phyloP scores from a whole-genome alignment of 2,797 vertebrate genomes.

The Urocyon cinereoargenteus region DNA sequence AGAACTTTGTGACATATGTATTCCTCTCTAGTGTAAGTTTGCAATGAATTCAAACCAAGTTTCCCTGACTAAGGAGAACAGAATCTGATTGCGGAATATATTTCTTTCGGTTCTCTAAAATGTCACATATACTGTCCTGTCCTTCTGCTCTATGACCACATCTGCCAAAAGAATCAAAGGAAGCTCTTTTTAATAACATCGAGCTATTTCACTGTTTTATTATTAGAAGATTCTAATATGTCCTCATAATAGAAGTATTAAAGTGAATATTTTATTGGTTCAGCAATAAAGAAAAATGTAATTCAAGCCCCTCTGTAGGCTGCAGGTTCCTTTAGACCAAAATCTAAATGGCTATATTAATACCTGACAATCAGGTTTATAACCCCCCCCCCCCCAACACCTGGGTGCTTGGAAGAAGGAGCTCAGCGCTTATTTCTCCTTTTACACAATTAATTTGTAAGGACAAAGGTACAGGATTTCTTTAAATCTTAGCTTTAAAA shows the following conservation, averaged over 20 bases:
- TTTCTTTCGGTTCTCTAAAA: constrained; percentile 34
- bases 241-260: constrained; percentile 37
- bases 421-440: constrained; percentile 26
- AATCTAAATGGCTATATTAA: constrained; percentile 47
- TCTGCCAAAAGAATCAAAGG: constrained; percentile 38
- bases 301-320: neutral
- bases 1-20: constrained; percentile 80
- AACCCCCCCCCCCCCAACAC: neutral
- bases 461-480: constrained; percentile 43
- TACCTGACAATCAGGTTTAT: neutral
- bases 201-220: constrained; percentile 43
- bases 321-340: constrained; percentile 32
- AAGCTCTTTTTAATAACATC: constrained; percentile 9
- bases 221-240: neutral
- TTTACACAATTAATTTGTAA: constrained; percentile 52
- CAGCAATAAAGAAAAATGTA: constrained; percentile 59
- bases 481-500: constrained; percentile 60
- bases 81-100: neutral
- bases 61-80: constrained; percentile 61
- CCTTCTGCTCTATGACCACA: neutral
- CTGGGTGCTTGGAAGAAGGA: neutral
- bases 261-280: constrained; percentile 37
- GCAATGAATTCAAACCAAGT: constrained; percentile 63
- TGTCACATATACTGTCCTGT: neutral
- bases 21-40: constrained; percentile 61